Evolutionary conservation across 2,888 invertebrate species (phyloP), one percentile per base, ranked within the genome.

Genomic region (Eristalinus aeneus): DNA sequence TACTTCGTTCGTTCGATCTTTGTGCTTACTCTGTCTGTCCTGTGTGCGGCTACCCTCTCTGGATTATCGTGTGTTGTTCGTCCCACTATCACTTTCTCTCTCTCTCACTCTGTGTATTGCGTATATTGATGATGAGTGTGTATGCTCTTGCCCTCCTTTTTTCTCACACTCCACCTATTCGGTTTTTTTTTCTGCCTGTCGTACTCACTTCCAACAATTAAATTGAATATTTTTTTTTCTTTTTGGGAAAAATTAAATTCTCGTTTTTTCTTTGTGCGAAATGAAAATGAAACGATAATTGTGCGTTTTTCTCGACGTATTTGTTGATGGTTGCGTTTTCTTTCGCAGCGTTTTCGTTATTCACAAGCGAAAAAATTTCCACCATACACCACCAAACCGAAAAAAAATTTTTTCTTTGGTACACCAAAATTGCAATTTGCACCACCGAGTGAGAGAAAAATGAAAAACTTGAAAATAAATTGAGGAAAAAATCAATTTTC

Each of bases 341-440:
- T 79, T 75, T 88, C 73, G 85, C 82, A 88, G 84, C 80, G 46
- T 46, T 88, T 89, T 89, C 81, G 84, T 89, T 27, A 89, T 88
- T 89, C 88, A 64, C 78, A 72, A 75, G 83, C 71, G 78, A 82
- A 72, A 74, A 77, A 87, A 64, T 79, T 73, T 86, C 71, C 86
- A 86, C 86, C 86, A 78, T 86, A 86, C 82, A 86, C 82, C 82
- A 81, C 60, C 77, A 82, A 78, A 78, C 77, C 86, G 76, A 85
- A 73, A 85, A 76, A 72, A 73, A 73, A n/a, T 85, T 77, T 78
- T 80, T 86, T 82, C 91, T 91, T 91, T 91, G 89, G 92, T 92
- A 91, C 92, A 91, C 92, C 90, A 91, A 91, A 91, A 91, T 90
- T 91, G 90, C 90, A 91, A 91, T 91, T 91, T 89, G 91, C 92